Percentiles rank a stretch among this genome's conserved stretches.
These are phyloP conservation scores for Hassar affinis DNA, from an alignment of 2,113 vertebrate genomes.

Conservation along the genomic window DNA sequence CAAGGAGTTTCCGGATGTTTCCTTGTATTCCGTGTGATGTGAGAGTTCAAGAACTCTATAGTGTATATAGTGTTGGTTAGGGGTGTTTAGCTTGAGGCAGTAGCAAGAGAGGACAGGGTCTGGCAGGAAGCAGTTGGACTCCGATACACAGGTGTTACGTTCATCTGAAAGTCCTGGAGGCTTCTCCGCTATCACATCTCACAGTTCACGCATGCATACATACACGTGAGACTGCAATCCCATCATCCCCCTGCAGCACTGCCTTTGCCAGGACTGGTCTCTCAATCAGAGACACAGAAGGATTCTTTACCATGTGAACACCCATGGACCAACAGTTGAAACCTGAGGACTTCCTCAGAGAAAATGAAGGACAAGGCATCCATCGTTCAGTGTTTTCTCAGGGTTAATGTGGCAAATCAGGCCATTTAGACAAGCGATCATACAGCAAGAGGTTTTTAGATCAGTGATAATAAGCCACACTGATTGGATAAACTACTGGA, in stretches of 20 bases:
- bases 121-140: constrained; percentile 24
- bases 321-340: not conserved
- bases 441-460: constrained; percentile 2
- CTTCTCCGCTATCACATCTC: constrained; percentile 24
- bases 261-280: constrained; percentile 25
- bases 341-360: constrained; percentile 15
- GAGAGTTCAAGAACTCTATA: not conserved
- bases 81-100: constrained; percentile 31
- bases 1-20: constrained; percentile 12
- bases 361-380: constrained; percentile 16
- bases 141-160: constrained; percentile 32
- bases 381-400: constrained; percentile 9
- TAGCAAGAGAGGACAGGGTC: constrained; percentile 28
- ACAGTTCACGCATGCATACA: constrained; percentile 6
- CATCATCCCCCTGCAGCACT: constrained; percentile 26
- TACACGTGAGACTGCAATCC: constrained; percentile 14
- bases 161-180: constrained; percentile 33
- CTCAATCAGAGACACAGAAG: not conserved
- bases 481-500: not conserved
- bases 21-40: constrained; percentile 4
- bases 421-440: not conserved
- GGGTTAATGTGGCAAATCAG: not conserved
- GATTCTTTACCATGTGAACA: constrained; percentile 23
- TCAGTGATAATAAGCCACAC: not conserved
- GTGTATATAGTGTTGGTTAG: constrained; percentile 2